Evolutionary conservation across 2,888 invertebrate species (phyloP), one percentile per base, ranked within the genome.

Genomic region (Onthophagus sagittarius): DNA sequence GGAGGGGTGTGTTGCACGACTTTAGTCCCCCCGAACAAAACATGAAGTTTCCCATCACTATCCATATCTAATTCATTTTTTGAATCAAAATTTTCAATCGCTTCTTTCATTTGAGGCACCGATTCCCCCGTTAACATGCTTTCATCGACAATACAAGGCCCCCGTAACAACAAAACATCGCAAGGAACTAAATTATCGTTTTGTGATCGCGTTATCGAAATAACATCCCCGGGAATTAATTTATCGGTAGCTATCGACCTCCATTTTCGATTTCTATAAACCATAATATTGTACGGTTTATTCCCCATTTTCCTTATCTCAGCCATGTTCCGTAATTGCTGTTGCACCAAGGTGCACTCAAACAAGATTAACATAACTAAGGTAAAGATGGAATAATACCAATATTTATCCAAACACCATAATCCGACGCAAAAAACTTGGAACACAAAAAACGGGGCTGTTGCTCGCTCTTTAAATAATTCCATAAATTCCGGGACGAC

Each of bases 281-380:
- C 96, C 89, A 95, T 88, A 65, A 99, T 93, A 78, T 91, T 89
- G 82, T 97, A 97, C 0, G 99, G 97, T 84, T 97, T 97, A 83
- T 97, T 99, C 2, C 99, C 99, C 99, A 99, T 99, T 87, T 98
- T 98, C 11, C 99, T 89, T 78, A 99, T 99, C 87, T 99, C 99
- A 0, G 97, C 94, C 98, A 99, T 98, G 84, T 99, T 99, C 76
- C 95, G 89, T 72, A 99, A 86, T 83, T 99, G 99, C 83, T 99
- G 99, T 80, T 99, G 98, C 0, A 99, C 99, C 72, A 99, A 88
- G 0, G 99, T 99, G 71, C 79, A 75, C 85, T 99, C 99, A 84
- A 99, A 99, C 81, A 96, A 91, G 31, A 99, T 91, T 73, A 99
- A 88, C 98, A 99, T 98, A 71, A 96, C 90, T 0, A 99, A 89